These are phyloP conservation scores for Tenebrosternarchus preto DNA, from an alignment of 2,113 vertebrate genomes.

Conservation along the genomic window DNA sequence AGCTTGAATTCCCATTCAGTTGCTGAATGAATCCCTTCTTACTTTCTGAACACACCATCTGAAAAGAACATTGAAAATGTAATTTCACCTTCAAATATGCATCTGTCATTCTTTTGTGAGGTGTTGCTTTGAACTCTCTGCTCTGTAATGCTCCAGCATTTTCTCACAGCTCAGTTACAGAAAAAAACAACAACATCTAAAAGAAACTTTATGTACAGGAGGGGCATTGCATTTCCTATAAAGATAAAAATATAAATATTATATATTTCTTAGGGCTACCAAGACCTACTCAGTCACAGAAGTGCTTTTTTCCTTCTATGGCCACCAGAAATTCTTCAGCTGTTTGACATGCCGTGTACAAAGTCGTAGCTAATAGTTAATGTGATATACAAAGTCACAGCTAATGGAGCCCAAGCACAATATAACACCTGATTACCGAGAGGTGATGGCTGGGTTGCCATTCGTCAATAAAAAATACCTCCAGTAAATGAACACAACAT, in stretches of 20 bases:
- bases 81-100: constrained; percentile 35
- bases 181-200: neutral
- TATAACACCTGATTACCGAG: constrained; percentile 66
- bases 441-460: constrained; percentile 53
- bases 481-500: constrained; percentile 72
- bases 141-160: constrained; percentile 21
- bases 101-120: constrained; percentile 30
- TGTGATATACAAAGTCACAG: constrained; percentile 65
- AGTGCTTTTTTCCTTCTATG: neutral
- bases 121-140: neutral
- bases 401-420: constrained; percentile 67
- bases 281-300: neutral
- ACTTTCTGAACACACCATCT: neutral
- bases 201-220: neutral
- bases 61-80: constrained; percentile 31
- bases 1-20: neutral
- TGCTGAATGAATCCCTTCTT: no score
- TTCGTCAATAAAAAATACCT: constrained; percentile 73
- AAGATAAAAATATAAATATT: neutral
- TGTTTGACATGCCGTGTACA: neutral
- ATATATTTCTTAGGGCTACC: neutral
- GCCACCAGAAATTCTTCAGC: neutral
- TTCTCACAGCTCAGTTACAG: neutral
- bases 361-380: constrained; percentile 20
- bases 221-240: neutral